phyloP scores from a whole-genome alignment of 2,797 vertebrate species.

The Brachyrhaphis roseni region DNA sequence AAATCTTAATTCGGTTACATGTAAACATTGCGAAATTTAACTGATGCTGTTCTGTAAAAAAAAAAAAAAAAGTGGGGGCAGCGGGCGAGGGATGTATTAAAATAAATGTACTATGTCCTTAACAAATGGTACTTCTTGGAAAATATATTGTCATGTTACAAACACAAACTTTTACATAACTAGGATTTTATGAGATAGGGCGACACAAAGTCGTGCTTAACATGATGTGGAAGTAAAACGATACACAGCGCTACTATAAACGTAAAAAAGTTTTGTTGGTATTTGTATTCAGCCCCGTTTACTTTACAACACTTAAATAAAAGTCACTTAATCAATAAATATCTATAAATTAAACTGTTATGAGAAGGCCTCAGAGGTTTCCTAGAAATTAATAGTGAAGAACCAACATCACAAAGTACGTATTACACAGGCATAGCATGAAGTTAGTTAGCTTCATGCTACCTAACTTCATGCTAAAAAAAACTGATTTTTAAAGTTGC shows the following conservation, averaged over 20 bases:
- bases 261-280: neutral
- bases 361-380: neutral
- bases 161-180: neutral
- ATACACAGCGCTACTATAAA: neutral
- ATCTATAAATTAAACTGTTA: neutral
- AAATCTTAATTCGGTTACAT: conserved; percentile 1
- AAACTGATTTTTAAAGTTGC: neutral
- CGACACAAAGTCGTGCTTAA: neutral
- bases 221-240: neutral
- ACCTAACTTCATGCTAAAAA: too few species aligned
- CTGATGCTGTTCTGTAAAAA: neutral
- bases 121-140: neutral
- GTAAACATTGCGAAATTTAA: conserved; percentile 33
- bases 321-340: neutral
- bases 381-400: neutral
- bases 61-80: too few species aligned
- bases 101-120: neutral
- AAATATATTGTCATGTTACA: neutral
- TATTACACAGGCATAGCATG: neutral
- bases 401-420: neutral
- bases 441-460: neutral
- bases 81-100: too few species aligned
- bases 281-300: neutral
- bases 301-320: neutral
- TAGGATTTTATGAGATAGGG: neutral